These are phyloP conservation scores for Oreohelix idahoensis DNA, from an alignment of 1,140 invertebrate genomes.

Conservation along the genomic window DNA sequence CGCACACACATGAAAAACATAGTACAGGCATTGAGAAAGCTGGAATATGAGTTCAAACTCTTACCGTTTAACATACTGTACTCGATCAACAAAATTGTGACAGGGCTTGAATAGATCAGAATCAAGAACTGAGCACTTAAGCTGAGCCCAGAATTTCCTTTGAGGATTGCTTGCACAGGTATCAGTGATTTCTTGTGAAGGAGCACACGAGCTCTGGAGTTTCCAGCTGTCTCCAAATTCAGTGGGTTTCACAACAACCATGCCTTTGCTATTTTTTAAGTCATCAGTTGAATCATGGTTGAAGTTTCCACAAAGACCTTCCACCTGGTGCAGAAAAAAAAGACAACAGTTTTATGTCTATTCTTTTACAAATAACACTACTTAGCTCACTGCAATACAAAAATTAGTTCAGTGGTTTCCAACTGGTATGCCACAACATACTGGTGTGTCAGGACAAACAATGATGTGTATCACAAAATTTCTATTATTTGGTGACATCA, in stretches of 20 bases:
- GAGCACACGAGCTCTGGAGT: slow-evolving; percentile 81
- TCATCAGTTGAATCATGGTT: slow-evolving; percentile 80
- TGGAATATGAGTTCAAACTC: not conserved
- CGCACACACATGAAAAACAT: no score
- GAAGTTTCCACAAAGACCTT: slow-evolving; percentile 92
- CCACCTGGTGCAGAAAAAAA: slow-evolving; percentile 75
- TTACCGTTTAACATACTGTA: slow-evolving; percentile 26
- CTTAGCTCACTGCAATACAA: no score
- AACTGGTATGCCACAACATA: no score
- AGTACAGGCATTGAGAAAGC: no score
- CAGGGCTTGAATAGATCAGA: slow-evolving; percentile 82
- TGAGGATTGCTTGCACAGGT: slow-evolving; percentile 83
- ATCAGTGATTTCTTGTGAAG: slow-evolving; percentile 72
- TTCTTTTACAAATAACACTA: no score
- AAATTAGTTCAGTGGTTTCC: no score
- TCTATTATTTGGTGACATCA: no score
- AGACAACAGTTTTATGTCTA: not conserved
- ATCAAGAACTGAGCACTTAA: slow-evolving; percentile 84
- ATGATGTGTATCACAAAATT: no score
- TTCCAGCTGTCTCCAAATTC: slow-evolving; percentile 92
- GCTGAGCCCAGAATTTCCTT: slow-evolving; percentile 83
- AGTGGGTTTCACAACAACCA: slow-evolving; percentile 80
- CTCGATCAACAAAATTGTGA: slow-evolving; percentile 81
- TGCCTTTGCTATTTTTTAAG: slow-evolving; percentile 85
- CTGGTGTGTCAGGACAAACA: no score